Percentiles rank a stretch among this genome's conserved stretches.
Conservation (phyloP, 2,888 invertebrate genomes). For the Pasiphila rectangulata region DNA sequence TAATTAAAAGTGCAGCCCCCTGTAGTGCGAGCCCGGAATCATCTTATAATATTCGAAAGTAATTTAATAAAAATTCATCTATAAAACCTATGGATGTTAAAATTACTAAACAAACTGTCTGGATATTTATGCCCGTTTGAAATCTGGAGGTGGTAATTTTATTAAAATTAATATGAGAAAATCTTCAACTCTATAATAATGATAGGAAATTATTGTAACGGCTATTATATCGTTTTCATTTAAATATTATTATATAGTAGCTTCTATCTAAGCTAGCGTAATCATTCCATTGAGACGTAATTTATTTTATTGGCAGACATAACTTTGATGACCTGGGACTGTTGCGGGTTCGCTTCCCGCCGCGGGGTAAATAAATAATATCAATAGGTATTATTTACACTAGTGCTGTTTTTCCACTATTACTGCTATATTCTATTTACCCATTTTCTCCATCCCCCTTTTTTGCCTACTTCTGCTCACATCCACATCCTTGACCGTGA, state of each 20-base stretch:
- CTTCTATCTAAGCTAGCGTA: not conserved
- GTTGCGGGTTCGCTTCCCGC: too few relatives aligned
- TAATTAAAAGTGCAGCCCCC: constrained; percentile 79
- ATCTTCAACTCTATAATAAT: constrained; percentile 9
- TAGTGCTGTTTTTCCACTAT: too few relatives aligned
- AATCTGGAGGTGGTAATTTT: constrained; percentile 27
- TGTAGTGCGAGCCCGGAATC: constrained; percentile 45
- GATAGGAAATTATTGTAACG: constrained; percentile 14
- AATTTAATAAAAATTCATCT: constrained; percentile 72
- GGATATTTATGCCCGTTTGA: constrained; percentile 24
- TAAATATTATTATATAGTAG: not conserved
- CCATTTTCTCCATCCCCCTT: too few relatives aligned
- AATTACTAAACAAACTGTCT: constrained; percentile 5
- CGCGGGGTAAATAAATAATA: too few relatives aligned
- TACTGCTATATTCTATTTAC: too few relatives aligned
- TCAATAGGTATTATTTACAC: too few relatives aligned
- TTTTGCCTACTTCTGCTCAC: too few relatives aligned
- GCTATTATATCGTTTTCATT: constrained; percentile 8
- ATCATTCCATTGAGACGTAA: too few relatives aligned
- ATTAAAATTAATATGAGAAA: constrained; percentile 15
- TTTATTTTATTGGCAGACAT: too few relatives aligned
- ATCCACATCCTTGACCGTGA: too few relatives aligned
- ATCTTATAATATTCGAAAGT: constrained; percentile 77
- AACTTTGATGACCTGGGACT: too few relatives aligned
- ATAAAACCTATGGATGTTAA: constrained; percentile 20